A percentile compares a stretch with the other conserved stretches of the same genome.
These are phyloP conservation scores for Rhinogobio ventralis DNA, from an alignment of 2,797 vertebrate species.

Conservation along the genomic window DNA sequence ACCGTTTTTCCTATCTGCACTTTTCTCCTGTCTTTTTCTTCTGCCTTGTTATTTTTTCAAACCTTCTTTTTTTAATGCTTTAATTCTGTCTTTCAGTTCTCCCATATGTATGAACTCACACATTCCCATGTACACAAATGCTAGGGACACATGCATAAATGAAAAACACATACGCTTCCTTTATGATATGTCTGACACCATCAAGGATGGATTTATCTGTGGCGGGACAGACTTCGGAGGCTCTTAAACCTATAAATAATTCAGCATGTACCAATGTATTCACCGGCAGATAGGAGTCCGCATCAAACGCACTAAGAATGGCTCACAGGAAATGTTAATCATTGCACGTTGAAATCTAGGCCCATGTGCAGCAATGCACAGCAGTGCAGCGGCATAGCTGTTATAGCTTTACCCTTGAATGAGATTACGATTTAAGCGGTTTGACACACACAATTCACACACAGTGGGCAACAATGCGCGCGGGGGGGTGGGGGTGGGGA, in stretches of 20 bases:
- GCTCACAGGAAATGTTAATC: constrained; percentile 64
- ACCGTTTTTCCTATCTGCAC: not conserved
- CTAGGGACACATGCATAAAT: constrained; percentile 12
- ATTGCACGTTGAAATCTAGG: constrained; percentile 53
- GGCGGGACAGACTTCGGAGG: constrained; percentile 67
- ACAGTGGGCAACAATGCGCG: constrained; percentile 39
- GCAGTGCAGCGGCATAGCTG: constrained; percentile 39
- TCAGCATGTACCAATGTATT: constrained; percentile 66
- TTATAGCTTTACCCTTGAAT: constrained; percentile 53
- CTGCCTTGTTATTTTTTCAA: not conserved
- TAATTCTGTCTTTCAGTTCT: not conserved
- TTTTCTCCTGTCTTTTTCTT: not conserved
- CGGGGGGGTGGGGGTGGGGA: no score
- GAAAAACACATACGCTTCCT: constrained; percentile 49
- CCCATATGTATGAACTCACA: constrained; percentile 25
- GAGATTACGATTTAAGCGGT: constrained; percentile 48
- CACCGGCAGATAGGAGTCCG: constrained; percentile 65
- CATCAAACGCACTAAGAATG: constrained; percentile 58
- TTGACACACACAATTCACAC: constrained; percentile 56
- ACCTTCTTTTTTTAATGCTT: constrained; percentile 23
- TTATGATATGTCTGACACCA: constrained; percentile 68
- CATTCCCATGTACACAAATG: constrained; percentile 16
- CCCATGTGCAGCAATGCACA: constrained; percentile 50
- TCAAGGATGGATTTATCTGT: constrained; percentile 71
- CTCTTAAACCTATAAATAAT: constrained; percentile 77